Conservation (phyloP, 2,888 invertebrate genomes). For the Argyresthia goedartella region DNA sequence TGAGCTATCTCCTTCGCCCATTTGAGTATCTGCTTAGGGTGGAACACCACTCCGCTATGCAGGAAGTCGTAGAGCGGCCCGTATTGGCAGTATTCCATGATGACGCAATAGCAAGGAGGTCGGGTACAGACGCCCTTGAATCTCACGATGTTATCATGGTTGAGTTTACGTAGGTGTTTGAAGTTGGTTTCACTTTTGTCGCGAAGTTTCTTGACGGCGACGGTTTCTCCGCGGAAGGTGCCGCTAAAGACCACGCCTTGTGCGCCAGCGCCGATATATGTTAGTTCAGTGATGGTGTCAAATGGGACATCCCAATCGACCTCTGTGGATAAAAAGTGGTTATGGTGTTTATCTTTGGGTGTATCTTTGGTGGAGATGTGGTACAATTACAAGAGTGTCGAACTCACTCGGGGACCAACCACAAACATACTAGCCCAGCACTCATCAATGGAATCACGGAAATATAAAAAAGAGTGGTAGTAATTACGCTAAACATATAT, state of each 20-base stretch:
- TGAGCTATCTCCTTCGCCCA: slow-evolving; percentile 97
- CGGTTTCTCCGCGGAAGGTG: slow-evolving; percentile 82
- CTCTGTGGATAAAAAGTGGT: slow-evolving; percentile 21
- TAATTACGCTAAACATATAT: too few relatives aligned
- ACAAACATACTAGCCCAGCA: too few relatives aligned
- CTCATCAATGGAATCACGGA: too few relatives aligned
- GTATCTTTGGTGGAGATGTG: background rate
- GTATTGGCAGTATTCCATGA: slow-evolving; percentile 98
- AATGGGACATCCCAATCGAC: slow-evolving; percentile 97
- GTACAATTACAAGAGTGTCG: too few relatives aligned
- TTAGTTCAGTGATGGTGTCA: slow-evolving; percentile 87
- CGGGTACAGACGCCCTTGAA: slow-evolving; percentile 95
- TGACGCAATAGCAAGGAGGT: slow-evolving; percentile 92
- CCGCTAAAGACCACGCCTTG: slow-evolving; percentile 97
- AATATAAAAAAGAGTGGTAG: too few relatives aligned
- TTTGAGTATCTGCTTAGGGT: slow-evolving; percentile 87
- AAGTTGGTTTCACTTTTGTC: slow-evolving; percentile 95
- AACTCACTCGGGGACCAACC: too few relatives aligned
- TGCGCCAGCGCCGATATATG: slow-evolving; percentile 95
- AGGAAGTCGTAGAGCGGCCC: slow-evolving; percentile 95
- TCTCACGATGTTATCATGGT: slow-evolving; percentile 90
- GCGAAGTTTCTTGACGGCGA: slow-evolving; percentile 96
- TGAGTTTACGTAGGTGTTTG: slow-evolving; percentile 89
- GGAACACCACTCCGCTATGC: slow-evolving; percentile 84
- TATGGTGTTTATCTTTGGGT: background rate